Conservation (phyloP, 1,140 invertebrate species). For the Rhyzopertha dominica region DNA sequence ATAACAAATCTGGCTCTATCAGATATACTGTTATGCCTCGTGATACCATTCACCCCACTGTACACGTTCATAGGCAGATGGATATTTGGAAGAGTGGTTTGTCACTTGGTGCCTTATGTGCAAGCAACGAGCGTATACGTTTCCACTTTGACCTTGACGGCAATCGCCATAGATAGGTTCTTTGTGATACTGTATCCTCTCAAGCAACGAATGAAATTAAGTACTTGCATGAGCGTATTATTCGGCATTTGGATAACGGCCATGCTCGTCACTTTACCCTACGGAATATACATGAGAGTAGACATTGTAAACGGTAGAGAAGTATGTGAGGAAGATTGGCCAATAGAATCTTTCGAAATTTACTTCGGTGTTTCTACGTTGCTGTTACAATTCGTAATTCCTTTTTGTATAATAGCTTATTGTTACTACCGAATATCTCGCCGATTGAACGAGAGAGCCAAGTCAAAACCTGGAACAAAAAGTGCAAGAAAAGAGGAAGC, state of each 20-base stretch:
- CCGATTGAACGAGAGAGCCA: conserved; percentile 72
- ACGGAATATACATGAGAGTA: conserved; percentile 74
- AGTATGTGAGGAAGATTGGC: conserved; percentile 85
- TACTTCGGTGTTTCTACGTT: conserved; percentile 81
- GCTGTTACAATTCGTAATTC: conserved; percentile 87
- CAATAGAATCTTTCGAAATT: conserved; percentile 61
- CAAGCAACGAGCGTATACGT: conserved; percentile 92
- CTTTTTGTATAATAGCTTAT: conserved; percentile 87
- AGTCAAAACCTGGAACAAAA: conserved; percentile 69
- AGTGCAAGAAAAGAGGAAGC: conserved; percentile 69
- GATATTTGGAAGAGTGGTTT: conserved; percentile 81
- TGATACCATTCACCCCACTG: conserved; percentile 87
- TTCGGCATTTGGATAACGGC: conserved; percentile 84
- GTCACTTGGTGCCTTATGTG: conserved; percentile 84
- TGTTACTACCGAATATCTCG: conserved; percentile 88
- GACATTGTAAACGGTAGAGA: conserved; percentile 40
- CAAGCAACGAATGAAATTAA: conserved; percentile 81
- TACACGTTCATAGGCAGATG: conserved; percentile 84
- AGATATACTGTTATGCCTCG: conserved; percentile 88
- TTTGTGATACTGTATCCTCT: conserved; percentile 95
- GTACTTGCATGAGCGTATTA: conserved; percentile 75
- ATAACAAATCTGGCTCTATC: conserved; percentile 93
- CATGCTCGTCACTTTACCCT: conserved; percentile 80
- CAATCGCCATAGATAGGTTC: conserved; percentile 94
- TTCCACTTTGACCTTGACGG: conserved; percentile 88